Conservation (phyloP, 2,797 vertebrate genomes). For the Poeciliopsis infans region DNA sequence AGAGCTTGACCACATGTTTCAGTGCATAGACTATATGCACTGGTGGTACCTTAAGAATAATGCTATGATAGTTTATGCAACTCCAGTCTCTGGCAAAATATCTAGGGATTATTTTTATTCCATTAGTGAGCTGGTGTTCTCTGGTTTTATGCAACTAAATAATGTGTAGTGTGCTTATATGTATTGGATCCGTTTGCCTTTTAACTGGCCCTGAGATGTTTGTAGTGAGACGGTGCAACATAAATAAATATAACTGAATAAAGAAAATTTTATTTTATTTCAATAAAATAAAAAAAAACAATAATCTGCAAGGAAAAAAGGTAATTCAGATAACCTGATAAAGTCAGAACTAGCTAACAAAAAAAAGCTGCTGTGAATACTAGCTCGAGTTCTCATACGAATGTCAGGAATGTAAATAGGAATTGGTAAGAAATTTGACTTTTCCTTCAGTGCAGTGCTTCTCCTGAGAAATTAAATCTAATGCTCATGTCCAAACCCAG, state of each 20-base stretch:
- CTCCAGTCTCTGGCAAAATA: not conserved
- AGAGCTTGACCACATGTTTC: no score
- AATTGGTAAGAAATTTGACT: constrained; percentile 31
- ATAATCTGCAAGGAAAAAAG: not conserved
- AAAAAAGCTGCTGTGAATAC: constrained; percentile 10
- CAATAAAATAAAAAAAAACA: not conserved
- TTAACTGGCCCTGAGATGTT: not conserved
- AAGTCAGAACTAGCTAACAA: constrained; percentile 26
- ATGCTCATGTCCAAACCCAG: constrained; percentile 29
- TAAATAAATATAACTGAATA: not conserved
- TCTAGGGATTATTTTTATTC: not conserved
- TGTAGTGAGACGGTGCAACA: not conserved
- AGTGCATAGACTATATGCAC: constrained; percentile 12
- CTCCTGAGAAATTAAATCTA: constrained; percentile 34
- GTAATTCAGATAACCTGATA: constrained; percentile 3
- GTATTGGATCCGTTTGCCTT: not conserved
- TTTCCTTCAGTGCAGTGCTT: constrained; percentile 42
- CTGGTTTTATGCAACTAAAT: not conserved
- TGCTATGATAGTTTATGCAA: not conserved
- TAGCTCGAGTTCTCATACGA: constrained; percentile 8
- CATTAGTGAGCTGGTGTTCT: not conserved
- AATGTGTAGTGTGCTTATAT: not conserved
- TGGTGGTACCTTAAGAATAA: constrained; percentile 12
- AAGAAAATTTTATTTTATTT: not conserved
- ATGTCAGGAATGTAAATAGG: constrained; percentile 18